phyloP scores from a whole-genome alignment of 2,888 invertebrate genomes.

The Tipula vernalis region DNA sequence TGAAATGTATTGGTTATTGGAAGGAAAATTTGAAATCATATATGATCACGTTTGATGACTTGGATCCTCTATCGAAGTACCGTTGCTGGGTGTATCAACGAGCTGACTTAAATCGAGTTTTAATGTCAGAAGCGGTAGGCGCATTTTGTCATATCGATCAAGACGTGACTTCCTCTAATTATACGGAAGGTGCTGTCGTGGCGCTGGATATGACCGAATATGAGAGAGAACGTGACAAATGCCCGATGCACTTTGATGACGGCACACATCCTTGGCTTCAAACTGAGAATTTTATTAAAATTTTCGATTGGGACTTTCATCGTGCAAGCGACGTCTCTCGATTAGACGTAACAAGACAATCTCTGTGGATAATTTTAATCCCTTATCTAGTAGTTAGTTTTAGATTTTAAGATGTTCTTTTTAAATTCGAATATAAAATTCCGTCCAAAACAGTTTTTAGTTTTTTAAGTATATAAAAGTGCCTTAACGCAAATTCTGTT shows the following conservation, averaged over 20 bases:
- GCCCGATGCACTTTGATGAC: constrained; percentile 95
- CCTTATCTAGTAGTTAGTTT: neutral
- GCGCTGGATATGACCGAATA: constrained; percentile 83
- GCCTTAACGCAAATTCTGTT: neutral
- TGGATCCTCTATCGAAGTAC: constrained; percentile 91
- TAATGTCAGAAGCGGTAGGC: constrained; percentile 76
- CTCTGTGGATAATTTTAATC: neutral
- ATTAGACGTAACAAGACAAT: neutral
- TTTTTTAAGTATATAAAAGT: neutral
- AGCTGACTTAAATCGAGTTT: constrained; percentile 78
- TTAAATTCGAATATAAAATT: neutral
- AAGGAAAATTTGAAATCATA: constrained; percentile 96
- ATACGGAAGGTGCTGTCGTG: constrained; percentile 86
- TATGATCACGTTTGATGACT: constrained; percentile 87
- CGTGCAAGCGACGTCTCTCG: constrained; percentile 17
- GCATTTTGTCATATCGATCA: constrained; percentile 84
- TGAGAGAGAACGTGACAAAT: constrained; percentile 88
- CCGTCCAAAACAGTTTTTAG: neutral
- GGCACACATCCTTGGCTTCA: constrained; percentile 75
- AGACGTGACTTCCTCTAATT: constrained; percentile 78
- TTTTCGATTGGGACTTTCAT: constrained; percentile 49
- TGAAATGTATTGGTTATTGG: constrained; percentile 97
- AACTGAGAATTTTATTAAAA: constrained; percentile 56
- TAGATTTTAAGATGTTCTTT: neutral
- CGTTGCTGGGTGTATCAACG: constrained; percentile 97